Evolutionary conservation across 2,113 vertebrate species (phyloP), one percentile per base, ranked within the genome.

Genomic region (Thunnus maccoyii): DNA sequence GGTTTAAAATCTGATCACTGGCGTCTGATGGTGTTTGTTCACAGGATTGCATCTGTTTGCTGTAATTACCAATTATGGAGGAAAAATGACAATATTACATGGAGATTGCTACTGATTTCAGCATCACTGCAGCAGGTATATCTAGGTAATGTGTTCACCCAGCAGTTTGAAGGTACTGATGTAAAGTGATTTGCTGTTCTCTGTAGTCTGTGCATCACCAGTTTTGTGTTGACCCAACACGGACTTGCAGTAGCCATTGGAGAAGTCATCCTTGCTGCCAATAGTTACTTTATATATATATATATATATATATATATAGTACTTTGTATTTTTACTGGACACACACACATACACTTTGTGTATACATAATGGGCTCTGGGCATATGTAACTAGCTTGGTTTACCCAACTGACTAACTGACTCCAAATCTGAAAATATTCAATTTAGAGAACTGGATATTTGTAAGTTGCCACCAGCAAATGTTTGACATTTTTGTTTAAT

Each of bases 41-140:
- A 68, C 61, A 71, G 72, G 52, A 85, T 87, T 70, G 57, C 17
- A 58, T 76, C 47, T 61, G 76, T 85, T 89, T 88, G 77, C 25
- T 56, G 16, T 87, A 78, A 86, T 80, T 63, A 78, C 46, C 60
- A 56, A 87, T 88, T 86, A 86, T 60, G 80, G 57, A 55, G 55
- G 18, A 66, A 72, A 78, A 84, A 86, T 70, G 27, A 83, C 63
- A 71, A 32, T 18, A 72, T 60, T 72, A 69, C 41, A 46, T 11
- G 22, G 60, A 74, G 75, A 77, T 73, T 54, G 27, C 32, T 36
- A 47, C 36, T 73, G 69, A 80, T 69, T 80, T n/a, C 36, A 62
- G 48, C 17, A 7, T 66, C 27, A 14, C 3, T n/a, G 41, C 72
- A 78, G 70, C 67, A 63, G 20, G 64, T 88, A 78, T 16, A 2